phyloP scores from a whole-genome alignment of 2,888 invertebrate species.

The Molanna angustata region DNA sequence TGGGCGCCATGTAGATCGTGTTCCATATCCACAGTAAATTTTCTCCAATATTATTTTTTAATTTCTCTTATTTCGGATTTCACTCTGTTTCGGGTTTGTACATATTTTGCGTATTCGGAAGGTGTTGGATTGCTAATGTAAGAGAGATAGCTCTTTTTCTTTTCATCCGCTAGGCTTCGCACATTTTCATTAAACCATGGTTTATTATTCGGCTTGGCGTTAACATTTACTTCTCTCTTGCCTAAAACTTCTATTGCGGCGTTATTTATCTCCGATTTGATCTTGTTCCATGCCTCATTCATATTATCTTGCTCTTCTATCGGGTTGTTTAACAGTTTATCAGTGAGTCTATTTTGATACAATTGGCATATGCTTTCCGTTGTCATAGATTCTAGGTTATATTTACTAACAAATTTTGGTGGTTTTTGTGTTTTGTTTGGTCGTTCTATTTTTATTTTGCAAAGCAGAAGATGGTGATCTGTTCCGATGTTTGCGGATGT shows the following conservation, averaged over 20 bases:
- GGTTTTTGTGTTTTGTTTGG: conserved; percentile 9
- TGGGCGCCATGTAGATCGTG: no score
- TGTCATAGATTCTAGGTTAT: conserved; percentile 18
- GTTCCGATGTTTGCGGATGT: conserved; percentile 23
- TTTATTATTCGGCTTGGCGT: conserved; percentile 11
- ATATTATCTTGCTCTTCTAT: conserved; percentile 9
- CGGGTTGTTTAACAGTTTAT: conserved; percentile 13
- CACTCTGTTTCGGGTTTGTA: no score
- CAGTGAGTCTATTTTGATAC: conserved; percentile 1
- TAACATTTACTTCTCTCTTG: conserved; percentile 6
- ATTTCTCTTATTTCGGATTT: no score
- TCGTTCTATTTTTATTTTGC: conserved; percentile 14
- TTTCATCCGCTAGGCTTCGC: conserved; percentile 2
- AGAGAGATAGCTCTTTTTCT: neutral
- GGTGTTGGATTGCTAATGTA: no score
- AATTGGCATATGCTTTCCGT: conserved; percentile 11
- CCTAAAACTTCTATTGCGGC: conserved; percentile 5
- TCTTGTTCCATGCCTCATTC: neutral
- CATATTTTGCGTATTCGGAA: no score
- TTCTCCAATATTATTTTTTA: no score
- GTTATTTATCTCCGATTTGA: neutral
- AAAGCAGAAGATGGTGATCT: conserved; percentile 23
- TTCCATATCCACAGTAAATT: no score
- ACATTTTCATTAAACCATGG: conserved; percentile 21
- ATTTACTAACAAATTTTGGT: conserved; percentile 3